phyloP scores from a whole-genome alignment of 1,140 invertebrate genomes.

The Cotesia glomerata region DNA sequence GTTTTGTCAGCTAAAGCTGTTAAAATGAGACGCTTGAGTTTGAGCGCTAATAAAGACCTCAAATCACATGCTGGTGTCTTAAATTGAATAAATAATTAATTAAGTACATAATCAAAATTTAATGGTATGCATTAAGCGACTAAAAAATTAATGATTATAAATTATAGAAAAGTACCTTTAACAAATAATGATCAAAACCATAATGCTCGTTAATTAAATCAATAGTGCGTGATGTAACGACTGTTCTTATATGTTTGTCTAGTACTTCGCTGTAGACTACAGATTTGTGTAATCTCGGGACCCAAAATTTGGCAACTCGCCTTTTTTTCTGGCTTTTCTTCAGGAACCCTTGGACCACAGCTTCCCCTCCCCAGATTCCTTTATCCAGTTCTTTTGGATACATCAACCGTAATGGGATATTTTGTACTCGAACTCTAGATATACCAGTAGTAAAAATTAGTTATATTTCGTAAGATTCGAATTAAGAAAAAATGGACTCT shows the following conservation, averaged over 20 bases:
- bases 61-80: constrained; percentile 88
- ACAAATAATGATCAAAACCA: constrained; percentile 95
- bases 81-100: constrained; percentile 39
- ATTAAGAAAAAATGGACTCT: too few relatives aligned
- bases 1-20: constrained; percentile 76
- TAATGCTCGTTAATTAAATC: constrained; percentile 86
- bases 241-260: constrained; percentile 81
- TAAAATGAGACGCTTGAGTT: constrained; percentile 84
- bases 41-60: constrained; percentile 79
- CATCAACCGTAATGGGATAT: constrained; percentile 78
- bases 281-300: constrained; percentile 77
- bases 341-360: constrained; percentile 87
- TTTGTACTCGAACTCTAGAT: constrained; percentile 72
- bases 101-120: constrained; percentile 6
- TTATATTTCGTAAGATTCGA: too few relatives aligned
- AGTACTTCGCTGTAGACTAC: constrained; percentile 95
- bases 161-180: constrained; percentile 77
- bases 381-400: constrained; percentile 81
- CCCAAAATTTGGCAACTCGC: constrained; percentile 84
- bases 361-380: constrained; percentile 97
- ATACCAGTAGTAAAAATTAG: too few relatives aligned
- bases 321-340: constrained; percentile 69
- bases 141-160: too few relatives aligned
- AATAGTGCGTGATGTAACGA: constrained; percentile 83
- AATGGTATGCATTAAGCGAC: too few relatives aligned